Base-by-base conservation (phyloP, 1,140 invertebrate species). In the Brachionus plicatilis region DNA sequence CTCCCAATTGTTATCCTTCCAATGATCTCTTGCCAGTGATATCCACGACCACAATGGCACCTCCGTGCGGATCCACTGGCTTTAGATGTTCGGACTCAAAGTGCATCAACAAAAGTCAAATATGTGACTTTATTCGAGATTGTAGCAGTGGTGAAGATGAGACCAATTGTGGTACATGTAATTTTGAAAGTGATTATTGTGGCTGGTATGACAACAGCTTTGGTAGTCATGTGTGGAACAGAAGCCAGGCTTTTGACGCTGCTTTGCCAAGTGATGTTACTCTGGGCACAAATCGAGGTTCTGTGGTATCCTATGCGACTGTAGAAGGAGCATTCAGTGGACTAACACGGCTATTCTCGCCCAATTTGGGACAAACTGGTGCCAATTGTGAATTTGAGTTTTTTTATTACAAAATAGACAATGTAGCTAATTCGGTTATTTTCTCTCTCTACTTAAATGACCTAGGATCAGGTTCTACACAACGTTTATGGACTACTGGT, bases 321-420 rank as follows among this genome's bases (percentile, higher is more conserved):
- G 80, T 65, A 2, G 43, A 75, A 56, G 85, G 85, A 37, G 50
- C 60, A 12, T 47, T 27, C 17, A 56, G 29, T 47, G 45, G 53
- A 37, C 14, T 47, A 65, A 85, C 85, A 2, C 24, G 50, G 14
- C 82, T 86, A 11, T 72, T 41, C 12, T 79, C 68, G 9, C 85
- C 85, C 8, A 53, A 20, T 11, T 80, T 86, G 7, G 60, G 70
- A 6, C 75, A 84, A 60, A 75, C 85, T 9, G 50, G 56, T 5
- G 4, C 53, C 8, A 83, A 37, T 9, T 85, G 85, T 78, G 75
- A 85, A 45, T 56, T 86, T 20, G 45, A 72, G 24, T 93, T 94
- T 86, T 94, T 91, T 90, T 92, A 89, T 86, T 93, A 94, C 86
- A 94, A 94, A 93, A 93, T 91, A 86, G 93, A 93, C n/a, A 27